Conservation (phyloP, 1,140 invertebrate species). For the Bombus consobrinus region DNA sequence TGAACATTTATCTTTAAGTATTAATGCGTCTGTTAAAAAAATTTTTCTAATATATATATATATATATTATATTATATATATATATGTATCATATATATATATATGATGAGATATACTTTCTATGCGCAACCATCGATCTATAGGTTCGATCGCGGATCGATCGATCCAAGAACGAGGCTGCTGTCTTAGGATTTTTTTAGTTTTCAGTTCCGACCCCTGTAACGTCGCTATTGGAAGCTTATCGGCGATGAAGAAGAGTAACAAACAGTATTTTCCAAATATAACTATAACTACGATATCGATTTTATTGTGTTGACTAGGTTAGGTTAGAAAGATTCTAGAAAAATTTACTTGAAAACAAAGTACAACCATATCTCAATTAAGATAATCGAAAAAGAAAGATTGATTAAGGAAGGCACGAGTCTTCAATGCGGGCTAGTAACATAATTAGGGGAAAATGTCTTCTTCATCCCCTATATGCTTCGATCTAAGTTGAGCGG, state of each 20-base stretch:
- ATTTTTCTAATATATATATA: conserved; percentile 57
- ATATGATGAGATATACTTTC: conserved; percentile 61
- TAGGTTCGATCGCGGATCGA: not conserved
- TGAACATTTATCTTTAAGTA: conserved; percentile 57
- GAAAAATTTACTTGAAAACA: not conserved
- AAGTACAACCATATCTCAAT: not conserved
- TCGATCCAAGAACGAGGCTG: conserved; percentile 10
- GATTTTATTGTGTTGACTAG: not conserved
- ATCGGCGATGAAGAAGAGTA: not conserved
- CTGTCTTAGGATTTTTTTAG: conserved; percentile 25
- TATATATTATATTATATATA: conserved; percentile 42
- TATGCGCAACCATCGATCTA: conserved; percentile 22
- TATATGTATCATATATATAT: conserved; percentile 49
- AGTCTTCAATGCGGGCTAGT: not conserved
- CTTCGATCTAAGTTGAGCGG: not conserved
- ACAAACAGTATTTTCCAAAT: not conserved
- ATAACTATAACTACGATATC: not conserved
- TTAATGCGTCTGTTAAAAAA: conserved; percentile 46
- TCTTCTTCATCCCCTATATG: not conserved
- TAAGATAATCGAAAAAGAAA: not conserved
- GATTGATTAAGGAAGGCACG: not conserved
- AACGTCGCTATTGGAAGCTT: not conserved
- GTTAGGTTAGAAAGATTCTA: not conserved
- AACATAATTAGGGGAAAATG: not conserved
- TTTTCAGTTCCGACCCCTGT: conserved; percentile 7